phyloP scores from a whole-genome alignment of 2,888 invertebrate species.

The Idaea biselata region DNA sequence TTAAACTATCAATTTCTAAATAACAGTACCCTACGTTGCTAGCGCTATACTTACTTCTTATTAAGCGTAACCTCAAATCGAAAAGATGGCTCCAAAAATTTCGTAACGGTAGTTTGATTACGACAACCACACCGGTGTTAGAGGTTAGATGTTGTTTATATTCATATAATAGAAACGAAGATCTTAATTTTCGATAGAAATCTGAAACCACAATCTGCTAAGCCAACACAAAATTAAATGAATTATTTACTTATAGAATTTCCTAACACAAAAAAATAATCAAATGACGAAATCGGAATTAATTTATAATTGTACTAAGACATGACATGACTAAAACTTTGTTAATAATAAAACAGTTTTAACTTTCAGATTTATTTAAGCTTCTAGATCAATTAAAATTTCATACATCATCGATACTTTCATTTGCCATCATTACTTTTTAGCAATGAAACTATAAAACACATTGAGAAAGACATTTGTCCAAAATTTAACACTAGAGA shows the following conservation, averaged over 20 bases:
- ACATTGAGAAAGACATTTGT: conserved; percentile 59
- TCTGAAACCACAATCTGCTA: conserved; percentile 9
- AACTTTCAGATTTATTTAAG: conserved; percentile 7
- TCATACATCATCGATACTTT: background rate
- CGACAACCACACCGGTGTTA: conserved; percentile 22
- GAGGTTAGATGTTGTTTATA: conserved; percentile 13
- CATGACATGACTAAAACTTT: too few relatives aligned
- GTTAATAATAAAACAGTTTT: background rate
- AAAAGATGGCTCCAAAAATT: conserved; percentile 22
- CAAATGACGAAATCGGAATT: too few relatives aligned
- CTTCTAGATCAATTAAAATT: background rate
- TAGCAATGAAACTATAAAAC: conserved; percentile 40
- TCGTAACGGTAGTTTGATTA: conserved; percentile 32
- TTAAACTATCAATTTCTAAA: conserved; percentile 2
- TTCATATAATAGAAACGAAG: conserved; percentile 12
- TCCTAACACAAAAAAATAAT: too few relatives aligned
- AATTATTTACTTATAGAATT: too few relatives aligned
- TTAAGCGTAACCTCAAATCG: conserved; percentile 24
- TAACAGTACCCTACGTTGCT: background rate
- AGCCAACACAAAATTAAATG: background rate
- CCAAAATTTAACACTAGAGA: conserved; percentile 59
- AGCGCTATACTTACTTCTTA: conserved; percentile 10
- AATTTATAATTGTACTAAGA: too few relatives aligned
- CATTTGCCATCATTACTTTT: conserved; percentile 20
- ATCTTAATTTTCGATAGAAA: background rate